Evolutionary conservation across 1,140 invertebrate species (phyloP), one percentile per base, ranked within the genome.

Genomic region (Plutomurus gul): DNA sequence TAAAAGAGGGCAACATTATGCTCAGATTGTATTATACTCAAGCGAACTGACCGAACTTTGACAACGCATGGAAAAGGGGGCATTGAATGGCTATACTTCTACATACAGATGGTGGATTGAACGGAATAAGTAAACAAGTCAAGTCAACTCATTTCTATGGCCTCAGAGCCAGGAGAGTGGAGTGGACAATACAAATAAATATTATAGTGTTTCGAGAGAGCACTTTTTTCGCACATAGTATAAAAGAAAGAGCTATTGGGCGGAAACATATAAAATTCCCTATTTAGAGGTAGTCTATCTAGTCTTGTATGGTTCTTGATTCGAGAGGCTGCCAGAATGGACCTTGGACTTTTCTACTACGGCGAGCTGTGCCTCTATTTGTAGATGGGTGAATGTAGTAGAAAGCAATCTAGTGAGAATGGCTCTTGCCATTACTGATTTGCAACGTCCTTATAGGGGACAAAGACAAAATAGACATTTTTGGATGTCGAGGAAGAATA

Each of bases 321-420:
- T 65, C 27, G 30, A 27, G 27, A 36, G 56, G 16, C 11, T 30
- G 56, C 25, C 18, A 30, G 36, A 65, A 65, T 65, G 56, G 56
- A 33, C 56, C 27, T 65, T 65, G 56, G 51, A 56, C 51, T 25
- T 56, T 56, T 27, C 30, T n/a, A 10, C 36, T 22, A 51, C 47
- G 27, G 56, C 30, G 56, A 27, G 36, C 56, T 13, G 39, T 65
- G 36, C 25, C n/a, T n/a, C n/a, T n/a, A n/a, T n/a, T n/a, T n/a
- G n/a, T 30, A 65, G 56, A 65, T 72, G 70, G 39, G 70, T 72
- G 40, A 72, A 72, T 43, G 70, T 40, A n/a, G n/a, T n/a, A 37
- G 70, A 72, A 72, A 72, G 70, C 70, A 72, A 72, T 72, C 70
- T 40, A 72, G 37, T 72, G 70, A 72, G 40, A 72, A 72, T 72